phyloP scores from a whole-genome alignment of 2,888 invertebrate genomes.

The Cheilosia soror region DNA sequence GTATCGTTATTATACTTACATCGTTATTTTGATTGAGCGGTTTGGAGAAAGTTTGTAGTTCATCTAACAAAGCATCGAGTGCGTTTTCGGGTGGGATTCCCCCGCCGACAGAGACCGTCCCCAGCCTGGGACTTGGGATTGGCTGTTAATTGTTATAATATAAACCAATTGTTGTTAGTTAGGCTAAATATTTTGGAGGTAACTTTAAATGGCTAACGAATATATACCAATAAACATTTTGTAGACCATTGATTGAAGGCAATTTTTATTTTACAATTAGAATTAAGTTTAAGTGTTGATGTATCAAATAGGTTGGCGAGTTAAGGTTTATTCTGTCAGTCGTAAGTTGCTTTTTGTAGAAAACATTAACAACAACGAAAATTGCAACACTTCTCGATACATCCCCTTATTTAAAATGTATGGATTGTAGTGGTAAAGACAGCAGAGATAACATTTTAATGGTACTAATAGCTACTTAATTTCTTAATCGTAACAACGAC shows the following conservation, averaged over 20 bases:
- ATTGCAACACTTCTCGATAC: conserved; percentile 26
- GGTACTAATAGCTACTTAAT: too few species aligned
- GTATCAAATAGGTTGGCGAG: conserved; percentile 6
- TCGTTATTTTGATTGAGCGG: conserved; percentile 85
- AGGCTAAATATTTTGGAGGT: conserved; percentile 25
- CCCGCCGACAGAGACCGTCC: conserved; percentile 86
- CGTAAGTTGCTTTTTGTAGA: too few species aligned
- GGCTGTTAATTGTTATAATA: conserved; percentile 82
- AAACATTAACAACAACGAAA: not conserved
- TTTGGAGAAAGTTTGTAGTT: conserved; percentile 94
- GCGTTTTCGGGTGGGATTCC: conserved; percentile 92
- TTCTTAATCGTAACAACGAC: too few species aligned
- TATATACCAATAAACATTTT: conserved; percentile 67
- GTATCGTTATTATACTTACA: conserved; percentile 76
- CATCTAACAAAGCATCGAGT: conserved; percentile 98
- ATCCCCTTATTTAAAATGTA: not conserved
- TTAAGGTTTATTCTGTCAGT: not conserved
- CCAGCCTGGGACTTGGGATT: conserved; percentile 87
- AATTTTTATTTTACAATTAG: conserved; percentile 40
- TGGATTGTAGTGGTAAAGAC: conserved; percentile 13
- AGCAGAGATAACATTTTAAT: too few species aligned
- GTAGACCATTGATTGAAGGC: conserved; percentile 65
- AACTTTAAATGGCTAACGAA: conserved; percentile 65
- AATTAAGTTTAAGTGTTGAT: conserved; percentile 29
- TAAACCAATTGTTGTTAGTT: conserved; percentile 36